Conservation (phyloP, 2,797 vertebrate species). For the Toxotes lorentzi region DNA sequence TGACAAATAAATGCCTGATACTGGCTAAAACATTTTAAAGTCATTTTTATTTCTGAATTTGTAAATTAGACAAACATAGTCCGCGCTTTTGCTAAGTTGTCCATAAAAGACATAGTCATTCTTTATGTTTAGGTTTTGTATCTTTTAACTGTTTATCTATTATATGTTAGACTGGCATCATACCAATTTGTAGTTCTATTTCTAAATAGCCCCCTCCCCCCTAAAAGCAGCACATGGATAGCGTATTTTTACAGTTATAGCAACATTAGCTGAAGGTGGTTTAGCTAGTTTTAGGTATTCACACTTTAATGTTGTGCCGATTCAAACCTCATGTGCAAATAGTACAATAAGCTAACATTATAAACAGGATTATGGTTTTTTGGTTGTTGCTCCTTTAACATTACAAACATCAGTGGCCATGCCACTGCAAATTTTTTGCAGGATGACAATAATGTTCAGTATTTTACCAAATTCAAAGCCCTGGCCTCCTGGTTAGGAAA, state of each 20-base stretch:
- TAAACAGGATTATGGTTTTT: constrained; percentile 12
- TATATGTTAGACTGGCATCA: not conserved
- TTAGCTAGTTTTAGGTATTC: not conserved
- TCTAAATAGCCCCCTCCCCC: too few species aligned
- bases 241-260: not conserved
- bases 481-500: constrained; percentile 31
- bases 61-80: not conserved
- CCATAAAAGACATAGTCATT: too few species aligned
- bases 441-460: constrained; percentile 3
- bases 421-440: not conserved
- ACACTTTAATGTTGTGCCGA: not conserved
- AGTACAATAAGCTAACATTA: not conserved
- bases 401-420: too few species aligned
- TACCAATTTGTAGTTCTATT: too few species aligned
- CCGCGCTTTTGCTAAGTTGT: not conserved
- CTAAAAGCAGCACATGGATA: not conserved
- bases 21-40: not conserved
- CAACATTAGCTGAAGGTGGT: not conserved
- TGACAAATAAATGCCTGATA: not conserved
- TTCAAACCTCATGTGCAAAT: constrained; percentile 14
- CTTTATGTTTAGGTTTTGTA: not conserved
- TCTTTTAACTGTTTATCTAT: not conserved
- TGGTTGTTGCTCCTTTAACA: not conserved
- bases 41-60: not conserved
- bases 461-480: not conserved